Base-by-base conservation (phyloP, 2,797 vertebrate genomes). In the Peromyscus eremicus region DNA sequence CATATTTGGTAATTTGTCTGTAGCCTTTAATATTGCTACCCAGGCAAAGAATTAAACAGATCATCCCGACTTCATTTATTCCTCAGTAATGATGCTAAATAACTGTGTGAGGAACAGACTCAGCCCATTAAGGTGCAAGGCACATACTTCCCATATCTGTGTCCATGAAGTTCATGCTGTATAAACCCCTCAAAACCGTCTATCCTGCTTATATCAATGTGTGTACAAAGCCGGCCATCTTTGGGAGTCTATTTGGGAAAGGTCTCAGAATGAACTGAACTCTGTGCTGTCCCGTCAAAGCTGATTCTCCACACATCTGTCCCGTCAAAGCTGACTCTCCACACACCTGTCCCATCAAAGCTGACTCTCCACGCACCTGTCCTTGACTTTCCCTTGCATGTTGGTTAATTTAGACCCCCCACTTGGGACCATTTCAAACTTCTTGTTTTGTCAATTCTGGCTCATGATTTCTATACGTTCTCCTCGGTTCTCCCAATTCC, bases 21-120 rank as follows among this genome's bases (percentile, higher is more conserved):
- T 85, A 52, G 75, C 23, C 85, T 96, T 92, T 94, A 92, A 97
- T 68, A 86, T 6, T 88, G 43, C 60, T 55, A 79, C 16, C 43
- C 2, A 37, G 27, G 37, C 81, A 94, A 46, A 10, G 3, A 94
- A 88, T 73, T 77, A 81, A 40, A 93, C 68, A n/a, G 62, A 86
- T 64, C n/a, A 94, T 49, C 21, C 23, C 64, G 27, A 77, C 9
- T 88, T 88, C 46, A 75, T 29, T 83, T 86, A 66, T 77, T 88
- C 88, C 46, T 60, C 32, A 91, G 25, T 94, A 87, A 84, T 77
- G 80, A 88, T 21, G 32, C 23, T 93, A 52, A 52, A 29, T 66
- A 91, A 8, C 89, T 60, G 37, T 92, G 19, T 17, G 55, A 70
- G 46, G 88, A 60, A 29, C n/a, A 85, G 73, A 89, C 11, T 90